Percentiles rank a stretch among this genome's conserved stretches.
phyloP scores from a whole-genome alignment of 1,140 invertebrate species.

The Euura saliciscinereae region DNA sequence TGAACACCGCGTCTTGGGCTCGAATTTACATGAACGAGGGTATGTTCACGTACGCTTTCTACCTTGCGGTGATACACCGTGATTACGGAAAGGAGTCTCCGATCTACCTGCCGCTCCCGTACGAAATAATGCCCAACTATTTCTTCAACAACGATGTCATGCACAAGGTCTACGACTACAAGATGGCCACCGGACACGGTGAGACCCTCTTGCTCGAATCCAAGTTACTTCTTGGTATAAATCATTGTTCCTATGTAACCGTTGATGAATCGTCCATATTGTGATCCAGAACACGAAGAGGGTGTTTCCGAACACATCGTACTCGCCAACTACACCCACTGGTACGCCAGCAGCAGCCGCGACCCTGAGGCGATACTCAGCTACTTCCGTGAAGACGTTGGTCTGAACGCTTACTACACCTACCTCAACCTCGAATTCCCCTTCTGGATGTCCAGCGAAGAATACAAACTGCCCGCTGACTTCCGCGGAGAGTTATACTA shows the following conservation, averaged over 20 bases:
- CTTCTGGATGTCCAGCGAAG: conserved; percentile 66
- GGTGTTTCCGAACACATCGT: conserved; percentile 29
- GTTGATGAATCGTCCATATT: too few species aligned
- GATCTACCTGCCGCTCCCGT: conserved; percentile 63
- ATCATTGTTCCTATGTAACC: too few species aligned
- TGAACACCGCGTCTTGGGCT: conserved; percentile 61
- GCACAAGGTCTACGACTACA: conserved; percentile 58
- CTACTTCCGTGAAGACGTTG: conserved; percentile 77
- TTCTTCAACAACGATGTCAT: conserved; percentile 68
- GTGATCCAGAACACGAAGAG: too few species aligned
- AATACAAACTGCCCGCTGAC: conserved; percentile 59
- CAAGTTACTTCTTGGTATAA: too few species aligned
- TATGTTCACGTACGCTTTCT: conserved; percentile 68
- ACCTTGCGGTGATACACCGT: conserved; percentile 66
- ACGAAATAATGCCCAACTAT: conserved; percentile 72
- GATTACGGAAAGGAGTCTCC: conserved; percentile 65
- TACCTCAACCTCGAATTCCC: conserved; percentile 71
- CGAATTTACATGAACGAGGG: conserved; percentile 67
- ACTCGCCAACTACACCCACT: conserved; percentile 54
- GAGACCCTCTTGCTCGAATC: conserved; percentile 28
- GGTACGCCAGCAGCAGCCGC: conserved; percentile 47
- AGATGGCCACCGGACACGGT: background rate
- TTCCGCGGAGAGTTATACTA: conserved; percentile 67
- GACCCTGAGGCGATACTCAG: conserved; percentile 66
- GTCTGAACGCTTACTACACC: conserved; percentile 73